Conservation (phyloP, 2,797 vertebrate species). For the Cossypha polioptera region DNA sequence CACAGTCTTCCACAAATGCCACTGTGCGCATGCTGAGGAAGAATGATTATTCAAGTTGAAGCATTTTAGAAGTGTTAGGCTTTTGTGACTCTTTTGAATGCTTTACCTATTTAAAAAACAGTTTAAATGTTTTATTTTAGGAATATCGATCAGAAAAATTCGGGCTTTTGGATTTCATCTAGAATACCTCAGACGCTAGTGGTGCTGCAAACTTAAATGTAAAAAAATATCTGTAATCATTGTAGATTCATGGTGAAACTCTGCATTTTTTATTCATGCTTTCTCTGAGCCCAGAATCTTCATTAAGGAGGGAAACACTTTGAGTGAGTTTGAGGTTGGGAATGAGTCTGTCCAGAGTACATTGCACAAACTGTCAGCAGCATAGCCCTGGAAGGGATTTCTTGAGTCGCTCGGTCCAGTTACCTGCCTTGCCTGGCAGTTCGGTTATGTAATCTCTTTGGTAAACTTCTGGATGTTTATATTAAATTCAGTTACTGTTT, state of each 20-base stretch:
- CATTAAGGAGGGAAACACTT: background rate
- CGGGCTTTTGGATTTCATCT: background rate
- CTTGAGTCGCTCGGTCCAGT: background rate
- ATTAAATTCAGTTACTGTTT: slow-evolving; percentile 19
- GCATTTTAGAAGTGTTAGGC: background rate
- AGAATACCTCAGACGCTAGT: background rate
- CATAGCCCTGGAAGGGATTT: background rate
- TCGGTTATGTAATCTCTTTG: background rate
- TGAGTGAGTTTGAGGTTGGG: background rate
- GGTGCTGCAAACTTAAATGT: background rate
- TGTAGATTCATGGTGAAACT: background rate
- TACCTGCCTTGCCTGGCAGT: background rate
- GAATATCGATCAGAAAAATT: background rate
- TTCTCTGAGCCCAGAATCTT: background rate
- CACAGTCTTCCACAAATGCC: background rate
- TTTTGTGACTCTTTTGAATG: background rate
- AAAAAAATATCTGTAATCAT: background rate
- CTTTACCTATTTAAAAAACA: background rate
- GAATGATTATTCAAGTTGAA: background rate
- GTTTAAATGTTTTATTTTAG: background rate
- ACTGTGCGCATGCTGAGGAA: background rate
- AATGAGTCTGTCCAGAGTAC: background rate
- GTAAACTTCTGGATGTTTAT: background rate
- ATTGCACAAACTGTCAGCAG: background rate
- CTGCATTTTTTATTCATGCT: background rate